Conservation (phyloP, 2,888 invertebrate genomes). For the Megastigmus dorsalis region DNA sequence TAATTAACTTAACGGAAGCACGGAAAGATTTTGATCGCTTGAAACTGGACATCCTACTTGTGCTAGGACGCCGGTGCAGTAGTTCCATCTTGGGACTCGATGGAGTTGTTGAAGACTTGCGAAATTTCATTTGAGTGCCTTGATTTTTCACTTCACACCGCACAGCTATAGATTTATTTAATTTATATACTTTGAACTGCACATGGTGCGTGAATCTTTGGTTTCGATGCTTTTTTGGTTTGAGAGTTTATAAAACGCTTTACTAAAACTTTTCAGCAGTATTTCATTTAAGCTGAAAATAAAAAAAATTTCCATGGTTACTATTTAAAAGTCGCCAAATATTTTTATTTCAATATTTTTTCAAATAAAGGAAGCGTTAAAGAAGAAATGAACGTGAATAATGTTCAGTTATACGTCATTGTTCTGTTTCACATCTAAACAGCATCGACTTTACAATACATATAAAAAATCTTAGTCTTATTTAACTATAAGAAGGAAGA, state of each 20-base stretch:
- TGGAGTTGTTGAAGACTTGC: conserved; percentile 51
- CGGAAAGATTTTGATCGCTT: conserved; percentile 71
- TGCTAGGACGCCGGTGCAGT: conserved; percentile 61
- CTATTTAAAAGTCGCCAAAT: no score
- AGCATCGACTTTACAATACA: no score
- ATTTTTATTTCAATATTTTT: no score
- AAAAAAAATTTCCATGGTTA: conserved; percentile 9
- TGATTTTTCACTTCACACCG: neutral
- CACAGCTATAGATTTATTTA: neutral
- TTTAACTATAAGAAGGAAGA: no score
- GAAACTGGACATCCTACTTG: conserved; percentile 63
- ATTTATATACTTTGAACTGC: no score
- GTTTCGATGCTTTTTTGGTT: neutral
- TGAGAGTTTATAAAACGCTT: no score
- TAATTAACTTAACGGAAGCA: conserved; percentile 69
- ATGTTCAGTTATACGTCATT: no score
- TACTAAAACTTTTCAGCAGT: neutral
- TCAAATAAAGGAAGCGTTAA: no score
- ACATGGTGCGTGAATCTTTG: conserved; percentile 3
- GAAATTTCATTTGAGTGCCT: conserved; percentile 67
- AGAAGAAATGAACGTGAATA: no score
- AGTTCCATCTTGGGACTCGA: conserved; percentile 70
- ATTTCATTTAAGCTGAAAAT: conserved; percentile 24
- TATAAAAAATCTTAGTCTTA: no score
- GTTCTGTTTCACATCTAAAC: no score